Conservation (phyloP, 2,797 vertebrate species). For the Lophotriccus pileatus region DNA sequence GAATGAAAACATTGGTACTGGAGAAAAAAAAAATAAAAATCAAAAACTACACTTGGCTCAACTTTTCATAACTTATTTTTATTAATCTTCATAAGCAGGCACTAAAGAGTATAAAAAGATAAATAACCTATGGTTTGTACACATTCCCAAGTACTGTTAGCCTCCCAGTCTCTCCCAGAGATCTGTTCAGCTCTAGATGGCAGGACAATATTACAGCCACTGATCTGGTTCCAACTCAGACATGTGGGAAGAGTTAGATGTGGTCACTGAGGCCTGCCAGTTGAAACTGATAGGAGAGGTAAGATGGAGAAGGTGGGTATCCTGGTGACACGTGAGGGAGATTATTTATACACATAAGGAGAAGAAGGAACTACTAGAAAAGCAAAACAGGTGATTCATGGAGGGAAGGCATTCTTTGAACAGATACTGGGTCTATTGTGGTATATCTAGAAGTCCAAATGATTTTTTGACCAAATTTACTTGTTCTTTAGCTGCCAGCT, state of each 20-base stretch:
- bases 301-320: accelerated
- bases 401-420: background rate
- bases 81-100: background rate
- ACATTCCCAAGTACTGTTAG: background rate
- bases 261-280: background rate
- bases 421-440: background rate
- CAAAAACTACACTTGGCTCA: background rate
- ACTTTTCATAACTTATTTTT: background rate
- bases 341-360: background rate
- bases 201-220: no score
- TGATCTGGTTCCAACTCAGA: background rate
- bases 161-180: background rate
- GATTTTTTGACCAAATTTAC: background rate
- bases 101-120: background rate
- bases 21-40: background rate
- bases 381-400: background rate
- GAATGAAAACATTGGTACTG: background rate
- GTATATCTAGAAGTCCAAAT: background rate
- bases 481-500: background rate
- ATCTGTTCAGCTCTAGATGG: background rate
- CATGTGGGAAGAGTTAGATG: background rate
- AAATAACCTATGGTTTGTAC: background rate
- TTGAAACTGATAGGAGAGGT: background rate
- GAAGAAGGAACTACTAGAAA: background rate
- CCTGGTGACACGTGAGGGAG: background rate